Conservation (phyloP, 64 coral and sea anemone species). For the Pachyseris speciosa region DNA sequence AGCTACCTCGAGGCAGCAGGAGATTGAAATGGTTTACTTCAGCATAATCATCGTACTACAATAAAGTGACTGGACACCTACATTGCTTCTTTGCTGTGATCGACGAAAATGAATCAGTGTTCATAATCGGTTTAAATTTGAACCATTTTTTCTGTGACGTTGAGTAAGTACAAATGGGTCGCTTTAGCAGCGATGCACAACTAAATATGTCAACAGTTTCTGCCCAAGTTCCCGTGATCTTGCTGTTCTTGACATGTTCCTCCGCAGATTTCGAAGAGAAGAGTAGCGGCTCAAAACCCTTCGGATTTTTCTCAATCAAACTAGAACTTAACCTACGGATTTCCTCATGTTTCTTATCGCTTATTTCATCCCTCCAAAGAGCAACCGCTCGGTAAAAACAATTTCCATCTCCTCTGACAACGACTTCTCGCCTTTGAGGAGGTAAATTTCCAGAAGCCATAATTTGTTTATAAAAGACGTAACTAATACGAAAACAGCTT, state of each 20-base stretch:
- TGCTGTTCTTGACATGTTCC: constrained; percentile 41
- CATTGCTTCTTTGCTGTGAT: constrained; percentile 30
- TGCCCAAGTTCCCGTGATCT: constrained; percentile 26
- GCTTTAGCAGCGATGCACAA: constrained; percentile 50
- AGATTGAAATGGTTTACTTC: constrained; percentile 56
- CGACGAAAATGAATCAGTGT: constrained; percentile 22
- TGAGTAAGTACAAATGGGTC: constrained; percentile 40
- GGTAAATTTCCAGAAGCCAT: constrained; percentile 13
- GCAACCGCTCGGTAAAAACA: constrained; percentile 63
- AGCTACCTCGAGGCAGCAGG: constrained; percentile 23
- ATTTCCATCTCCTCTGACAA: constrained; percentile 65
- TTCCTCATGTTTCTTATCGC: constrained; percentile 34
- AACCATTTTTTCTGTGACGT: constrained; percentile 12
- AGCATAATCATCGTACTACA: constrained; percentile 40
- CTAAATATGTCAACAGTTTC: constrained; percentile 55
- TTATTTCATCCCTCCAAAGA: constrained; percentile 52
- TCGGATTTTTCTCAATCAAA: constrained; percentile 41
- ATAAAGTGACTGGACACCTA: constrained; percentile 39
- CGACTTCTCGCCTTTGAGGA: constrained; percentile 28
- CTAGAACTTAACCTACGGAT: neutral
- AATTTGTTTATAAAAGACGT: neutral
- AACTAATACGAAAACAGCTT: neutral
- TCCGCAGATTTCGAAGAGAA: constrained; percentile 3
- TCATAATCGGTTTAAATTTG: neutral
- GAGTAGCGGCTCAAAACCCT: constrained; percentile 13